Percentiles rank a stretch among this genome's conserved stretches.
Conservation (phyloP, 1,140 invertebrate species). For the Pseudoatta argentina region DNA sequence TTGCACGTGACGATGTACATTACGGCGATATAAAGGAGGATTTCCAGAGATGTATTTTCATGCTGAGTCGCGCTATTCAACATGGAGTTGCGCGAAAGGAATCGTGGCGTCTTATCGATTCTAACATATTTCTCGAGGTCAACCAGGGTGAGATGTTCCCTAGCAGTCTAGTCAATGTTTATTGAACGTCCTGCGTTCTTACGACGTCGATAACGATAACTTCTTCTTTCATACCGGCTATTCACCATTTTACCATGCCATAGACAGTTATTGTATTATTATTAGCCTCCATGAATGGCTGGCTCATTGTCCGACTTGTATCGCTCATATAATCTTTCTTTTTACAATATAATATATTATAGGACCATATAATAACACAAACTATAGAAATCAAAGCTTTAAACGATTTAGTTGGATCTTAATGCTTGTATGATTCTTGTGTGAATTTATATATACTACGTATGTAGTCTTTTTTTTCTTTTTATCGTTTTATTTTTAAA, state of each 20-base stretch:
- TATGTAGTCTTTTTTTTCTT: neutral
- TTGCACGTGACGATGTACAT: conserved; percentile 28
- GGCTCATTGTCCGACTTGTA: conserved; percentile 8
- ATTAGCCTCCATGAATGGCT: conserved; percentile 55
- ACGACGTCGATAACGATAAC: conserved; percentile 20
- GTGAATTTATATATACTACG: no score
- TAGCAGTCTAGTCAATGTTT: conserved; percentile 35
- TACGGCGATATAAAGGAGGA: neutral
- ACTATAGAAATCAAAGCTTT: no score
- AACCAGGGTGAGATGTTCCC: neutral
- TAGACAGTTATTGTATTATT: conserved; percentile 62
- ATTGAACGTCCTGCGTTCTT: conserved; percentile 25
- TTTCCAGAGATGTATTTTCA: conserved; percentile 17
- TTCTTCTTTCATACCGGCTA: neutral
- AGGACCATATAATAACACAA: no score
- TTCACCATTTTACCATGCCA: conserved; percentile 28
- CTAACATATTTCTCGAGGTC: conserved; percentile 16
- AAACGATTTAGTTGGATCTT: no score
- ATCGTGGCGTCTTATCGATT: conserved; percentile 25
- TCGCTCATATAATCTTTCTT: neutral
- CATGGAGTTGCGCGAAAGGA: neutral
- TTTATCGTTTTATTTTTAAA: conserved; percentile 11
- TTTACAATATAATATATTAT: no score
- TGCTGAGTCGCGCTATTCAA: conserved; percentile 25
- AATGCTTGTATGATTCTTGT: no score